A percentile compares a stretch with the other conserved stretches of the same genome.
These are phyloP conservation scores for Phallusia fumigata DNA, from an alignment of 23 tunicate genomes.

Conservation along the genomic window DNA sequence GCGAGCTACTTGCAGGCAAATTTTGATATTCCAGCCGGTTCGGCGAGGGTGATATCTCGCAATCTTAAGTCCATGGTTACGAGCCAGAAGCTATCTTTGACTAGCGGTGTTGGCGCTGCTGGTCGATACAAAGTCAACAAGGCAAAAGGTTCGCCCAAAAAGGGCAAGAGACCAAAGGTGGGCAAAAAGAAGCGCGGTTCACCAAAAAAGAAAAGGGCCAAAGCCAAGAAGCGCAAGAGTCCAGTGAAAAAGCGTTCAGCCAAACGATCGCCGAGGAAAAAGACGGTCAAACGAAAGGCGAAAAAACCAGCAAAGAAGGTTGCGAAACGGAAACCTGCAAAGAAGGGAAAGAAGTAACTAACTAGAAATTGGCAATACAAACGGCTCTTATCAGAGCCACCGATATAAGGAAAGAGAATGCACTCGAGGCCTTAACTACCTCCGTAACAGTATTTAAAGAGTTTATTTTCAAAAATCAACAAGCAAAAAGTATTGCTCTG, in stretches of 20 bases:
- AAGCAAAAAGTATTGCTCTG: no score
- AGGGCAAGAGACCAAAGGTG: neutral
- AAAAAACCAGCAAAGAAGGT: constrained; percentile 41
- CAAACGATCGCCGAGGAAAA: constrained; percentile 26
- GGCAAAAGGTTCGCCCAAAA: constrained; percentile 1
- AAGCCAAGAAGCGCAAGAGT: constrained; percentile 37
- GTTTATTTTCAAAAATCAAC: no score
- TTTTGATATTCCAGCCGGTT: constrained; percentile 28
- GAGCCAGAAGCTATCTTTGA: constrained; percentile 34
- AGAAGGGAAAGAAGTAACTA: constrained; percentile 22
- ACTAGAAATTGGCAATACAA: neutral
- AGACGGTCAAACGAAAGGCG: constrained; percentile 25
- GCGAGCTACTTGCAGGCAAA: constrained; percentile 56
- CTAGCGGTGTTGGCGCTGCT: constrained; percentile 84
- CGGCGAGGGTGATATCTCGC: constrained; percentile 34
- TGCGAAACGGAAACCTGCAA: constrained; percentile 16
- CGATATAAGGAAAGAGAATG: constrained; percentile 28
- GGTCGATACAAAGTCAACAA: constrained; percentile 59
- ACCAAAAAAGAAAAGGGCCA: constrained; percentile 33
- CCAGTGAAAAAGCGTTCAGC: constrained; percentile 43
- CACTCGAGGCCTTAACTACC: neutral
- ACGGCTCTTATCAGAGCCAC: constrained; percentile 97
- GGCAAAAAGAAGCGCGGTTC: constrained; percentile 30
- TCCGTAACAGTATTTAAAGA: no score
- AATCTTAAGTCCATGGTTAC: constrained; percentile 67